Conservation (phyloP, 1,140 invertebrate species). For the Thereuonema tuberculata region DNA sequence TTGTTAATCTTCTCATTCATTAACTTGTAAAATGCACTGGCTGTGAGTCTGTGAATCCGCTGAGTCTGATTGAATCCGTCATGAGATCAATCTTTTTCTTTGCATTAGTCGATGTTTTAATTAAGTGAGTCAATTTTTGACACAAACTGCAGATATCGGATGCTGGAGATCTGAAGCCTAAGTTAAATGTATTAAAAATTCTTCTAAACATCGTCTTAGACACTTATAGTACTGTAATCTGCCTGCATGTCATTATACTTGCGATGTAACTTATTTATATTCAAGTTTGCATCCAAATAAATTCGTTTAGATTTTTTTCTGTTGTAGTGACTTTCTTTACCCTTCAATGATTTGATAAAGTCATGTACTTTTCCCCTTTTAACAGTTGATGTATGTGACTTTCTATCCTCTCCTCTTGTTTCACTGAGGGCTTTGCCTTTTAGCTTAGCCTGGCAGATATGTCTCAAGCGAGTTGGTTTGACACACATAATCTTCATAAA, state of each 20-base stretch:
- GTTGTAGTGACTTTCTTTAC: constrained; percentile 15
- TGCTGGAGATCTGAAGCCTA: constrained; percentile 18
- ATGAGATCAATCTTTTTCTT: constrained; percentile 13
- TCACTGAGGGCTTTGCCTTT: background rate
- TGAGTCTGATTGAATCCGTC: too few relatives aligned
- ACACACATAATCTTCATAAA: background rate
- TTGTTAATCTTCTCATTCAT: constrained; percentile 20
- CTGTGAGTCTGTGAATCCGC: constrained; percentile 21
- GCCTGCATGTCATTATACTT: constrained; percentile 6
- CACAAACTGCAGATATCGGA: constrained; percentile 21
- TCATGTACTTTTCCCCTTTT: background rate
- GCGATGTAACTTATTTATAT: constrained; percentile 11
- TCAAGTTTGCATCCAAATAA: constrained; percentile 13
- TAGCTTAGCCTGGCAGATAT: background rate
- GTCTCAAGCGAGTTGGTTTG: background rate
- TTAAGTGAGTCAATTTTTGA: constrained; percentile 12
- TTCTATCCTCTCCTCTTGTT: background rate
- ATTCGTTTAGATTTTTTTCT: constrained; percentile 8
- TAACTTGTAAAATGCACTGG: constrained; percentile 24
- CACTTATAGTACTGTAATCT: constrained; percentile 12
- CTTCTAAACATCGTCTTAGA: constrained; percentile 15
- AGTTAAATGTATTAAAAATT: constrained; percentile 17
- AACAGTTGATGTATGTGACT: background rate
- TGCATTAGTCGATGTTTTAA: constrained; percentile 16
- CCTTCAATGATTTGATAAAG: constrained; percentile 11